phyloP scores from a whole-genome alignment of 2,888 invertebrate species.

The Yponomeuta cagnagella region DNA sequence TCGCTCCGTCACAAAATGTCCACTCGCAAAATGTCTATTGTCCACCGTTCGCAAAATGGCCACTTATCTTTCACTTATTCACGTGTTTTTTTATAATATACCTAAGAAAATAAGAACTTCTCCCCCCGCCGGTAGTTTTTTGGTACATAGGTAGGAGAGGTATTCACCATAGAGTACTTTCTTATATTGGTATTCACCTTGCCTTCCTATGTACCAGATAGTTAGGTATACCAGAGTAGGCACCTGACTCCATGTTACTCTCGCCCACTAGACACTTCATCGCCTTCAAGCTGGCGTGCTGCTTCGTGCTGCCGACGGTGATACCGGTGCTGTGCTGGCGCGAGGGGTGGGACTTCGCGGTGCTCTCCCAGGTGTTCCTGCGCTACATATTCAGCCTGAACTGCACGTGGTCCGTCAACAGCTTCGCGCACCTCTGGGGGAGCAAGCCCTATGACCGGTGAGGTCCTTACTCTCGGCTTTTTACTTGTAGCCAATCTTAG shows the following conservation, averaged over 20 bases:
- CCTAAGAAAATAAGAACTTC: no score
- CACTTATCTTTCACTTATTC: no score
- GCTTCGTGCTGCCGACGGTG: slow-evolving; percentile 83
- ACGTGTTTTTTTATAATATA: no score
- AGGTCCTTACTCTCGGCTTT: slow-evolving; percentile 25
- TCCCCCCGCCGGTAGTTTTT: no score
- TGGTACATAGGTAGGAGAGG: no score
- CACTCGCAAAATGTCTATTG: no score
- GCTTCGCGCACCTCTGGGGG: slow-evolving; percentile 88
- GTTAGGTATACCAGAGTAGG: no score
- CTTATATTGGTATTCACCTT: no score
- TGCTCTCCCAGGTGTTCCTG: slow-evolving; percentile 79
- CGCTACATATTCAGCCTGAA: slow-evolving; percentile 86
- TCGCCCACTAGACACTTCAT: slow-evolving; percentile 76
- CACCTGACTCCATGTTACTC: no score
- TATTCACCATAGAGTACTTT: no score
- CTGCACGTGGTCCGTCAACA: slow-evolving; percentile 93
- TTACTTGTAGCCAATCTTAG: not conserved
- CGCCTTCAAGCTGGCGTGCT: slow-evolving; percentile 78
- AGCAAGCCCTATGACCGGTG: slow-evolving; percentile 84
- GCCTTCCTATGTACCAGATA: not conserved
- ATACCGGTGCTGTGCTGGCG: slow-evolving; percentile 83
- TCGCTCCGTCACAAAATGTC: no score
- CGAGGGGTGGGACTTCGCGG: slow-evolving; percentile 69
- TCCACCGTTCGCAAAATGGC: no score